A percentile compares a stretch with the other conserved stretches of the same genome.
Conservation (phyloP, 2,888 invertebrate species). For the Ephialtes manifestator region DNA sequence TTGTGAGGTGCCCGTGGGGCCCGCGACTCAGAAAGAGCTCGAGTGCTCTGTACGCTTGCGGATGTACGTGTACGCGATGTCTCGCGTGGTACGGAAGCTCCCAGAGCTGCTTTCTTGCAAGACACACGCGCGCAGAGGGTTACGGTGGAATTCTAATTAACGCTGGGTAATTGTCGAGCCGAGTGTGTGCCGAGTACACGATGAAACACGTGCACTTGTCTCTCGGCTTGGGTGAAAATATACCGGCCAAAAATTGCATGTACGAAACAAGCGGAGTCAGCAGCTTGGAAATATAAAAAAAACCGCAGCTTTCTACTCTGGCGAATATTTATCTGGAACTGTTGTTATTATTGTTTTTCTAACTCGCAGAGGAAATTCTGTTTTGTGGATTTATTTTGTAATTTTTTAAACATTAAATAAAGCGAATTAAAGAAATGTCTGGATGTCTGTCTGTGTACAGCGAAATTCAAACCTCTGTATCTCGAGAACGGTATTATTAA, state of each 20-base stretch:
- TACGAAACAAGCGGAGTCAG: background rate
- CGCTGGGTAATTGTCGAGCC: conserved; percentile 66
- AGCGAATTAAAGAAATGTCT: too few relatives aligned
- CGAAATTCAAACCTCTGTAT: too few relatives aligned
- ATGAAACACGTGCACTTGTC: conserved; percentile 29
- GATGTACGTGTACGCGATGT: conserved; percentile 67
- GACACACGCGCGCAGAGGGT: conserved; percentile 48
- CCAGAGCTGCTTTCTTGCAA: conserved; percentile 65
- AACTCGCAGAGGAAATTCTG: too few relatives aligned
- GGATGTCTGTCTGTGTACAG: too few relatives aligned
- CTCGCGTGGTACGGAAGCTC: conserved; percentile 68
- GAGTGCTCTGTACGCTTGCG: conserved; percentile 21
- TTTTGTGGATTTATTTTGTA: too few relatives aligned
- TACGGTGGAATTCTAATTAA: conserved; percentile 71
- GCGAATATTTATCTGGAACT: too few relatives aligned
- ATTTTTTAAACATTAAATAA: background rate
- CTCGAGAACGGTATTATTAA: too few relatives aligned
- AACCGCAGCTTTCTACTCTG: background rate
- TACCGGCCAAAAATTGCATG: background rate
- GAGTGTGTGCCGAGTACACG: conserved; percentile 42
- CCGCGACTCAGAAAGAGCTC: conserved; percentile 47
- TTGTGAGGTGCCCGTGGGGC: conserved; percentile 62
- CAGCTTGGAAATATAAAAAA: background rate
- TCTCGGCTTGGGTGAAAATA: conserved; percentile 14
- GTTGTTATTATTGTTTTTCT: too few relatives aligned